Evolutionary conservation across 2,888 invertebrate species (phyloP).

Genomic region (Prosapia bicincta): DNA sequence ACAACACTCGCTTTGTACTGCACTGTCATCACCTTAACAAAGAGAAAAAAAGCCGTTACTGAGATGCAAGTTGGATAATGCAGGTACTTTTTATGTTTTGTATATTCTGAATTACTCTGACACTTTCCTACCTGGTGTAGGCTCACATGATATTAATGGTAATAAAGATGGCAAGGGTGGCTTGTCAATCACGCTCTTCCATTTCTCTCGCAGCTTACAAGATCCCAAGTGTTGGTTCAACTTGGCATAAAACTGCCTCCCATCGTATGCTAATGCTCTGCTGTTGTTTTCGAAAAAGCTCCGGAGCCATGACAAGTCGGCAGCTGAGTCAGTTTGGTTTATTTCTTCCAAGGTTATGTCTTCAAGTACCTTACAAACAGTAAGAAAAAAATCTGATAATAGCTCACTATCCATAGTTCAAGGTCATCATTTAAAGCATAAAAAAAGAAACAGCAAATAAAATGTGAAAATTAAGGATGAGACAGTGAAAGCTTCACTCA

Average conservation of each 20-base stretch:
- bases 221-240: constrained; percentile 42
- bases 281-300: constrained; percentile 69
- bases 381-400: not conserved
- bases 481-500: not conserved
- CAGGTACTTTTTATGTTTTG: no score
- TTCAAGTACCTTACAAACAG: constrained; percentile 61
- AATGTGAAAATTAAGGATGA: not conserved
- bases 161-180: constrained; percentile 15
- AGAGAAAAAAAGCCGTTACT: no score
- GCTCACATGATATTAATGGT: not conserved
- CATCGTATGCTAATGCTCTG: constrained; percentile 73
- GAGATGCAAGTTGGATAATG: no score
- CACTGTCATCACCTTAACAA: not conserved
- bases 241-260: constrained; percentile 76
- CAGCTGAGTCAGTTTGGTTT: constrained; percentile 40
- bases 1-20: constrained; percentile 4
- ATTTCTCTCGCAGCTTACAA: constrained; percentile 10
- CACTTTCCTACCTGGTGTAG: not conserved
- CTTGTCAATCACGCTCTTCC: constrained; percentile 9
- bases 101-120: no score
- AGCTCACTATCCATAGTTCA: not conserved
- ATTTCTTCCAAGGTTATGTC: constrained; percentile 59
- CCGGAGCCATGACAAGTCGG: constrained; percentile 56
- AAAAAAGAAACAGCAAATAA: not conserved
- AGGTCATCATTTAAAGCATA: not conserved